A percentile compares a stretch with the other conserved stretches of the same genome.
phyloP scores from a whole-genome alignment of 2,888 invertebrate species.

The Drosophila phalerata region DNA sequence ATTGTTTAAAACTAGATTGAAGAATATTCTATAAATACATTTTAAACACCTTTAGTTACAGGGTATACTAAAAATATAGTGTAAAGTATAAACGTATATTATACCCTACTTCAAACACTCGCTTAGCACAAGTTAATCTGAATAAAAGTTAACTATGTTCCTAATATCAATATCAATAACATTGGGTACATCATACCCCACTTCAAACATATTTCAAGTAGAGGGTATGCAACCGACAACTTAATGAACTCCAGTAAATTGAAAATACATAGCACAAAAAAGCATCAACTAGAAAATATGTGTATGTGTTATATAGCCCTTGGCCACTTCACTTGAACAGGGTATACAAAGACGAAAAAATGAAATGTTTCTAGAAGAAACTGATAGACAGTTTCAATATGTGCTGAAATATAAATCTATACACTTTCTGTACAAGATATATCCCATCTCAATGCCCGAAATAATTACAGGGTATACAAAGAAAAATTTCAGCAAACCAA shows the following conservation, averaged over 20 bases:
- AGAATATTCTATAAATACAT: no score
- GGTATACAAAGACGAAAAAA: background rate
- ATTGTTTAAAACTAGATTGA: background rate
- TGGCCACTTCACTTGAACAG: background rate
- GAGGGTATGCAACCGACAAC: background rate
- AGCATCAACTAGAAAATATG: background rate
- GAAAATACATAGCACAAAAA: background rate
- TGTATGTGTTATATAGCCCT: background rate
- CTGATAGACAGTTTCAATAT: background rate
- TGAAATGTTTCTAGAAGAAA: background rate
- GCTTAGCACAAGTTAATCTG: no score
- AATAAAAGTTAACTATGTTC: no score
- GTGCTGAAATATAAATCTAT: background rate
- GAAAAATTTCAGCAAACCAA: background rate
- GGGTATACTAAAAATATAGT: background rate
- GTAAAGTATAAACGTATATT: background rate
- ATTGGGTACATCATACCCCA: background rate
- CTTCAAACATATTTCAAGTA: background rate
- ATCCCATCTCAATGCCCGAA: background rate
- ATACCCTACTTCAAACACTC: no score
- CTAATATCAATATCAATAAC: no score
- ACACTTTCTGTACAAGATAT: background rate
- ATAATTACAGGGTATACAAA: constrained; percentile 6
- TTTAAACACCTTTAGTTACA: no score
- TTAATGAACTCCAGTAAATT: background rate